Conservation (phyloP, 1,140 invertebrate genomes). For the Neomicropteryx cornuta region DNA sequence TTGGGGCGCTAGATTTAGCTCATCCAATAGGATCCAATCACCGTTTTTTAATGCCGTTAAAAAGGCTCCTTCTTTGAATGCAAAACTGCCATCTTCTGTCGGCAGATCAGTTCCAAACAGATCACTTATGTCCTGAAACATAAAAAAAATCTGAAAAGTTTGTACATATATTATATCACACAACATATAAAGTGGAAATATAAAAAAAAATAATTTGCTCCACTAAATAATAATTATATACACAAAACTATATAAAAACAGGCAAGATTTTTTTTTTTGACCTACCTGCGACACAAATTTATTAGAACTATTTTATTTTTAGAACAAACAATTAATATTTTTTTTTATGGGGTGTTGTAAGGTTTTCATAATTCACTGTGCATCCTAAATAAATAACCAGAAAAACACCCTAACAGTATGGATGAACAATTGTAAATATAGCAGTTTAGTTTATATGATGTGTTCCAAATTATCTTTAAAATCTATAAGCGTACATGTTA, state of each 20-base stretch:
- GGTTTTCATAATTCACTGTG: too few species aligned
- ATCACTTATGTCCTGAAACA: conserved; percentile 81
- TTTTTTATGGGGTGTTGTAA: too few species aligned
- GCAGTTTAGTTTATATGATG: too few species aligned
- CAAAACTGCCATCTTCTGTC: conserved; percentile 87
- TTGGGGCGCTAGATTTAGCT: conserved; percentile 96
- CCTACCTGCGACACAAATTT: too few species aligned
- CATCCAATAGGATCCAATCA: conserved; percentile 96
- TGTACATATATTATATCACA: conserved; percentile 3
- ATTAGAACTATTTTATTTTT: too few species aligned
- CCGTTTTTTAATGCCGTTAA: conserved; percentile 84
- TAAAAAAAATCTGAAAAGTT: conserved; percentile 16
- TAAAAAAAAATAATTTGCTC: neutral
- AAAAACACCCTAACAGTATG: too few species aligned
- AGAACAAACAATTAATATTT: too few species aligned
- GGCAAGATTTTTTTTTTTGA: too few species aligned
- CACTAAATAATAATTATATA: neutral
- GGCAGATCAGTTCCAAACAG: conserved; percentile 97
- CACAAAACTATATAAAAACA: neutral
- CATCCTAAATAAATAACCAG: too few species aligned
- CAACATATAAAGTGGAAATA: neutral
- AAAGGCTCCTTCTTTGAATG: conserved; percentile 94
- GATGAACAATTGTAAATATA: too few species aligned
- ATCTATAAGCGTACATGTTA: too few species aligned
- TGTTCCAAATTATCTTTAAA: too few species aligned